Evolutionary conservation across 2,888 invertebrate species (phyloP).

Genomic region (Podabrus alpinus): DNA sequence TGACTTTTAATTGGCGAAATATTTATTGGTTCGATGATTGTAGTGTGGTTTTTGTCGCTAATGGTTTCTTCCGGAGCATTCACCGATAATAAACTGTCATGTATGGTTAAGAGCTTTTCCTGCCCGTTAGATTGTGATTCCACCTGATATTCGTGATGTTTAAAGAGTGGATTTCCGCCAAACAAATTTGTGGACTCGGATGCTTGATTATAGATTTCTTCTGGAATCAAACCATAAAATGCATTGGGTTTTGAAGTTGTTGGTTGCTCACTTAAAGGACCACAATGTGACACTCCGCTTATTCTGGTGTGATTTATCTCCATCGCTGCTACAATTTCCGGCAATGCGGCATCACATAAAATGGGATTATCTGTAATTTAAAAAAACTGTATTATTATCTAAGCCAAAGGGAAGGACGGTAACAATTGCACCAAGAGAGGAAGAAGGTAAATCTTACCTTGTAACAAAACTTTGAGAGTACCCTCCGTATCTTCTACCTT

Average conservation of each 20-base stretch:
- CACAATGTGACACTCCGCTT: conserved; percentile 62
- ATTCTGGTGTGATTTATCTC: conserved; percentile 75
- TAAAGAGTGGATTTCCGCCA: conserved; percentile 10
- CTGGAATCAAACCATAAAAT: conserved; percentile 49
- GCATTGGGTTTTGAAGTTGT: conserved; percentile 49
- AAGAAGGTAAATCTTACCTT: conserved; percentile 65
- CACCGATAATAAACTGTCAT: neutral
- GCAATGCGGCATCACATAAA: conserved; percentile 73
- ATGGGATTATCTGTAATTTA: conserved; percentile 79
- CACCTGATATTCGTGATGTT: conserved; percentile 17
- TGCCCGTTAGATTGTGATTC: conserved; percentile 4
- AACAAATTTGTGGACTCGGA: neutral
- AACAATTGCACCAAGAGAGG: neutral
- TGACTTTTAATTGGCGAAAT: neutral
- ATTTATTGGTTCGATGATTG: neutral
- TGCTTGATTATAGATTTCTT: neutral
- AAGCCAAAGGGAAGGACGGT: no score
- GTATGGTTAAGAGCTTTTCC: neutral
- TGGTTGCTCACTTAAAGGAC: conserved; percentile 51
- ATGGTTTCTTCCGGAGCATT: neutral
- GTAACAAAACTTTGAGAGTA: conserved; percentile 75
- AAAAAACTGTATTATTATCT: conserved; percentile 9
- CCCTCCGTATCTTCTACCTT: conserved; percentile 65
- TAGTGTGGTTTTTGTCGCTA: neutral
- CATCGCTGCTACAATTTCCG: conserved; percentile 71